A percentile compares a stretch with the other conserved stretches of the same genome.
Conservation (phyloP, 2,113 vertebrate genomes). For the Takifugu bimaculatus region DNA sequence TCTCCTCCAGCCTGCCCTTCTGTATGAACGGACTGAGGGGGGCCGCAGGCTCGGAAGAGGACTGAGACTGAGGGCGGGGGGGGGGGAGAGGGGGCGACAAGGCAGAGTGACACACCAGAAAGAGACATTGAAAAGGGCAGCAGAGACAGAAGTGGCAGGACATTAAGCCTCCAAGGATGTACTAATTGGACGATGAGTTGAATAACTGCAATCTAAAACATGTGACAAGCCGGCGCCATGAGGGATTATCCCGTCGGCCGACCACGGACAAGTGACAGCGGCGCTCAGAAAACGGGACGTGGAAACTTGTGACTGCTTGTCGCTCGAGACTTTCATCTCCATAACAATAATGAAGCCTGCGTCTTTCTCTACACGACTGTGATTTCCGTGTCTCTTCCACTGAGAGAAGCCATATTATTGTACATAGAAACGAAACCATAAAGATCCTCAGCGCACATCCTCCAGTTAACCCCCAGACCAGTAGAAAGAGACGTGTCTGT, state of each 20-base stretch:
- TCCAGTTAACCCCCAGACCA: constrained; percentile 49
- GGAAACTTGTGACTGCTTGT: constrained; percentile 55
- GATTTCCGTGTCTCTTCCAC: constrained; percentile 72
- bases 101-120: constrained; percentile 33
- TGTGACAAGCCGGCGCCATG: constrained; percentile 52
- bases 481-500: constrained; percentile 36
- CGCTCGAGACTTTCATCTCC: constrained; percentile 50
- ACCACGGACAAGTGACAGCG: constrained; percentile 54
- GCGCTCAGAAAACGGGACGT: constrained; percentile 37
- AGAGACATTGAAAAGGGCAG: constrained; percentile 61
- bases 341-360: constrained; percentile 53
- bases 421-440: constrained; percentile 74
- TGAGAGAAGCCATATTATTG: constrained; percentile 82
- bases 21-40: constrained; percentile 80
- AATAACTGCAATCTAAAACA: constrained; percentile 54
- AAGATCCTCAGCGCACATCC: constrained; percentile 61
- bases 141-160: constrained; percentile 55
- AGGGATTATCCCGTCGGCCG: constrained; percentile 41
- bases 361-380: constrained; percentile 55
- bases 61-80: constrained; percentile 56
- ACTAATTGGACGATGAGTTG: constrained; percentile 68
- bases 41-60: constrained; percentile 73
- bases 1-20: constrained; percentile 75
- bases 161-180: constrained; percentile 62
- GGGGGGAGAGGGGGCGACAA: constrained; percentile 33